A percentile compares a stretch with the other conserved stretches of the same genome.
Evolutionary conservation across 2,888 invertebrate species (phyloP).

Genomic region (Portevinia maculata): DNA sequence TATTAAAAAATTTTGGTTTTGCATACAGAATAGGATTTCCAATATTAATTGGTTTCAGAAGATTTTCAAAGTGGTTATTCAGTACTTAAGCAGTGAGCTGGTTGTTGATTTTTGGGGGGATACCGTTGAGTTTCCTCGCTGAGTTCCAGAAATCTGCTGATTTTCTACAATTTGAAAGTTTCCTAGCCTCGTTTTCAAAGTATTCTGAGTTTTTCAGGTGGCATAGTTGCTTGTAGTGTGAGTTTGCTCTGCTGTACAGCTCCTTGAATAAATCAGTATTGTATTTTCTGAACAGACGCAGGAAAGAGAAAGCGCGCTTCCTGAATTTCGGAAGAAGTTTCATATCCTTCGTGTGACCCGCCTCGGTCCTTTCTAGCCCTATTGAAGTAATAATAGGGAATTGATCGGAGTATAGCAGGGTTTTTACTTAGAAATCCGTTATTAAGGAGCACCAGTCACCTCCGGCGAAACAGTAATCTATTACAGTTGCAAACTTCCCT

Average conservation of each 20-base stretch:
- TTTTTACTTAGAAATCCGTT: background rate
- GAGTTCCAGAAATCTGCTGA: constrained; percentile 1
- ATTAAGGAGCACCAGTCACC: constrained; percentile 1
- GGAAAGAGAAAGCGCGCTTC: no score
- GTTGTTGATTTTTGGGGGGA: background rate
- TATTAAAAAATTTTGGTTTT: no score
- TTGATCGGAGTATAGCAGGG: no score
- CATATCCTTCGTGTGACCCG: no score
- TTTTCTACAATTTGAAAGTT: constrained; percentile 1
- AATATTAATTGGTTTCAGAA: no score
- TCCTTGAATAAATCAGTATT: background rate
- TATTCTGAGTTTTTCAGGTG: constrained; percentile 1
- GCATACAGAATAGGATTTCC: no score
- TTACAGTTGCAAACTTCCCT: background rate
- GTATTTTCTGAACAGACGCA: background rate
- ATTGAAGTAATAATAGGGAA: no score
- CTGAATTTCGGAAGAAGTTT: no score
- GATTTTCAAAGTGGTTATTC: no score
- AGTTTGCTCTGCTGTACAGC: no score
- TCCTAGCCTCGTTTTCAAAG: background rate
- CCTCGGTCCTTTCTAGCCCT: no score
- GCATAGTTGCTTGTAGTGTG: constrained; percentile 2
- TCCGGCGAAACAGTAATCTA: background rate
- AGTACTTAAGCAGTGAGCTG: no score
- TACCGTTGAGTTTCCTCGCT: background rate